Percentiles rank a stretch among this genome's conserved stretches.
phyloP scores from a whole-genome alignment of 2,888 invertebrate genomes.

The Galerucella nymphaeae region DNA sequence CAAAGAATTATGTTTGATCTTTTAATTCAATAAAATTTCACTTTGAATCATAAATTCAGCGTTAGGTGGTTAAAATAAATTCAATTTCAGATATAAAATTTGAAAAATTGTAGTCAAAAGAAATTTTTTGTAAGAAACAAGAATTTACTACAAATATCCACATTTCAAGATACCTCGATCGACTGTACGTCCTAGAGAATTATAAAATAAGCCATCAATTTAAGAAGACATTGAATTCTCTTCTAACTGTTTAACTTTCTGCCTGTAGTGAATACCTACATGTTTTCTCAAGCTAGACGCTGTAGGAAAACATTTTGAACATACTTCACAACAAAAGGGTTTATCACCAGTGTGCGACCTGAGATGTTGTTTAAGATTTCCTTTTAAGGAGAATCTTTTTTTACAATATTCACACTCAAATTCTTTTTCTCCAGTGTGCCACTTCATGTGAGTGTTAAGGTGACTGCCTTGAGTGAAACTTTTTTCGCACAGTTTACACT shows the following conservation, averaged over 20 bases:
- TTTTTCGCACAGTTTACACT: background rate
- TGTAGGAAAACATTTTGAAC: background rate
- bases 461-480: constrained; percentile 8
- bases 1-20: no score
- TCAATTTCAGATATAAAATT: no score
- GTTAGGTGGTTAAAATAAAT: no score
- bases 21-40: no score
- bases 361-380: constrained; percentile 1
- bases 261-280: background rate
- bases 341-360: constrained; percentile 2
- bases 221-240: background rate
- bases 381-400: constrained; percentile 1
- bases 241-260: background rate
- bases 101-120: no score
- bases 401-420: constrained; percentile 1
- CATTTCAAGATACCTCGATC: no score
- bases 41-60: no score
- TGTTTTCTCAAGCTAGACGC: background rate
- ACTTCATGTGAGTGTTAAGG: constrained; percentile 3
- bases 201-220: no score
- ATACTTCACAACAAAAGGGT: background rate
- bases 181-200: no score
- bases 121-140: no score
- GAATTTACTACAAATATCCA: no score
- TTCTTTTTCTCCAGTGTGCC: background rate